Percentiles rank a stretch among this genome's conserved stretches.
Conservation (phyloP, 2,888 invertebrate genomes). For the Aleiodes leptofemur region DNA sequence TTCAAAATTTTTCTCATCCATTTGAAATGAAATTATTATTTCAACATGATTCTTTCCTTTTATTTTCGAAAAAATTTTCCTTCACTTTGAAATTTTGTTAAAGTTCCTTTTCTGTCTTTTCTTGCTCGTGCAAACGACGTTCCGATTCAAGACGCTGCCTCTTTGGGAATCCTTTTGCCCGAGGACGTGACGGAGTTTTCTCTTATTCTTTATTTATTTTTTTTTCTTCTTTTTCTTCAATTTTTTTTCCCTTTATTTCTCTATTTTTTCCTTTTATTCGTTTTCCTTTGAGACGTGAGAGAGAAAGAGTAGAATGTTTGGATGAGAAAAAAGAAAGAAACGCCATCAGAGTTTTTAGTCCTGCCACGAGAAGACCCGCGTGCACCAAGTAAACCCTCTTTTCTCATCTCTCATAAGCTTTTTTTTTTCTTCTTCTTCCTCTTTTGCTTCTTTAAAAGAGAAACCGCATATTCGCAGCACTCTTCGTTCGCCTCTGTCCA, state of each 20-base stretch:
- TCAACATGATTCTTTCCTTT: conserved; percentile 3
- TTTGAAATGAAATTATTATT: conserved; percentile 3
- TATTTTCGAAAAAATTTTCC: neutral
- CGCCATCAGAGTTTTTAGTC: conserved; percentile 40
- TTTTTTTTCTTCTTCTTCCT: conserved; percentile 7
- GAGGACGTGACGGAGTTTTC: conserved; percentile 43
- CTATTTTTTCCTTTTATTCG: conserved; percentile 34
- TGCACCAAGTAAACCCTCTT: conserved; percentile 39
- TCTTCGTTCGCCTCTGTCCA: conserved; percentile 37
- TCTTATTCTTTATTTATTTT: conserved; percentile 36
- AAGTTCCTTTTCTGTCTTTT: conserved; percentile 24
- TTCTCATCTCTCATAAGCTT: conserved; percentile 30
- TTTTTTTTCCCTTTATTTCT: conserved; percentile 29
- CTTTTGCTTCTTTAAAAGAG: conserved; percentile 15
- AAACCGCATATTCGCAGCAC: conserved; percentile 38
- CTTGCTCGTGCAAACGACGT: conserved; percentile 37
- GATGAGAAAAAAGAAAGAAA: conserved; percentile 7
- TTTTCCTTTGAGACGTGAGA: conserved; percentile 32
- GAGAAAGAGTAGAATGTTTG: conserved; percentile 22
- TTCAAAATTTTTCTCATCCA: conserved; percentile 32
- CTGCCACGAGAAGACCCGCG: conserved; percentile 44
- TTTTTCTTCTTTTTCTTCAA: neutral
- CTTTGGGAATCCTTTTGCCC: conserved; percentile 38
- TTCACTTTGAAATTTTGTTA: conserved; percentile 30
- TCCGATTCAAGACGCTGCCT: conserved; percentile 40